Base-by-base conservation (phyloP, 2,113 vertebrate species). In the Sceloporus undulatus region DNA sequence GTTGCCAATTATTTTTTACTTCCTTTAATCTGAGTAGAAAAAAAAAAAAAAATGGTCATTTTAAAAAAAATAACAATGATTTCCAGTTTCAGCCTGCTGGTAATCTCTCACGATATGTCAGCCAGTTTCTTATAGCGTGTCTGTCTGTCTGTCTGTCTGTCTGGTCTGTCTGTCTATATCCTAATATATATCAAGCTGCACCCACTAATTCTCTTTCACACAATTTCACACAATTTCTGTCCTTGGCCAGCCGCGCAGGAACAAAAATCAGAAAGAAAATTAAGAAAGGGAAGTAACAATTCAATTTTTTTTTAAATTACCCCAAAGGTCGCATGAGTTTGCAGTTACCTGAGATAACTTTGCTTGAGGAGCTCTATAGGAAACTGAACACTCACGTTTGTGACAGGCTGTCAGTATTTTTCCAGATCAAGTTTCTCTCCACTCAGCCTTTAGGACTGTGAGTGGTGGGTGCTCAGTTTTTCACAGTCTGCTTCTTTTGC, bases 381-480 rank as follows among this genome's bases (percentile, higher is more conserved):
- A 87, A 89, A 87, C 85, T 40, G 80, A n/a, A 78, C 29, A 54
- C 19, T 23, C 76, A 10, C 66, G 8, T 87, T 91, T 75, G 19
- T 88, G 74, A 21, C 38, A 85, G 23, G 38, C 76, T 48, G 27
- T 16, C 34, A 77, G 19, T 13, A 84, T n/a, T n/a, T 5, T 9
- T 65, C 42, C 42, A 71, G 83, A 91, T 82, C 84, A 85, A 80
- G 70, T 76, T 40, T 65, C 70, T 48, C 18, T 27, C 62, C 21
- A 23, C n/a, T 86, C 89, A 88, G 14, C 59, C 19, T 71, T 59
- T 23, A 14, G 27, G 71, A 13, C 1, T 29, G 2, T 38, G 70
- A 71, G n/a, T n/a, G n/a, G 54, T 1, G 1, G 0, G 85, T 62
- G 66, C 23, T 71, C 19, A 56, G 14, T n/a, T 34, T 82, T 79